These are phyloP conservation scores for Drosophila tropicalis DNA, from an alignment of 1,140 invertebrate genomes.

Conservation along the genomic window DNA sequence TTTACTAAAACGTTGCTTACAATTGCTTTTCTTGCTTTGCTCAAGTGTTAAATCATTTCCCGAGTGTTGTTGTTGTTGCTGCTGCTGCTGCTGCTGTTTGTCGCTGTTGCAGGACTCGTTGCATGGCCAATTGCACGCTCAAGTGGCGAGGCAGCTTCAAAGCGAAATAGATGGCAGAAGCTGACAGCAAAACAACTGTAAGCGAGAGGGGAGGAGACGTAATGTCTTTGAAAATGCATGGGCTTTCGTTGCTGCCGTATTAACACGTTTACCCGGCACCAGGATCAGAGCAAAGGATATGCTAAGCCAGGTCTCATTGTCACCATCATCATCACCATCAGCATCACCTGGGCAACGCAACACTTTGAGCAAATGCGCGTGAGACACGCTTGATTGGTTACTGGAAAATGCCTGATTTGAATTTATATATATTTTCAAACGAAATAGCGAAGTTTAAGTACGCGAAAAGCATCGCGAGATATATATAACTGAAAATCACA, in stretches of 20 bases:
- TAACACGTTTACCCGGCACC: conserved; percentile 29
- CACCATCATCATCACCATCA: conserved; percentile 18
- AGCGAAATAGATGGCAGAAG: conserved; percentile 17
- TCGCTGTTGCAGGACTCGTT: conserved; percentile 49
- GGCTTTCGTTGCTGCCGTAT: conserved; percentile 46
- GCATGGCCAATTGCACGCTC: conserved; percentile 70
- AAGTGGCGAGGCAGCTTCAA: conserved; percentile 59
- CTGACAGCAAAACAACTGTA: conserved; percentile 11
- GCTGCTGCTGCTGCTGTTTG: conserved; percentile 31
- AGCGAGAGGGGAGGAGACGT: not conserved
- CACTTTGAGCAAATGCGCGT: conserved; percentile 26
- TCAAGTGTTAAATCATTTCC: conserved; percentile 69
- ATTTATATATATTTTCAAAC: not conserved
- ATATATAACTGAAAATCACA: no score
- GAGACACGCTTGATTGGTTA: conserved; percentile 40
- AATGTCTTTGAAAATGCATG: conserved; percentile 44
- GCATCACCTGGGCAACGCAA: conserved; percentile 47
- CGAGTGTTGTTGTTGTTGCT: conserved; percentile 42
- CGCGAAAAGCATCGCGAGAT: not conserved
- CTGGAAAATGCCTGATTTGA: conserved; percentile 19
- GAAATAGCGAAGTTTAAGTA: not conserved
- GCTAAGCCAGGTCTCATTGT: conserved; percentile 7
- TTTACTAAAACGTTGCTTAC: conserved; percentile 43
- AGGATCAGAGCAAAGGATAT: not conserved
- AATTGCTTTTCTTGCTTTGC: conserved; percentile 64